phyloP scores from a whole-genome alignment of 1,140 invertebrate genomes.

The Charaxes varanes region DNA sequence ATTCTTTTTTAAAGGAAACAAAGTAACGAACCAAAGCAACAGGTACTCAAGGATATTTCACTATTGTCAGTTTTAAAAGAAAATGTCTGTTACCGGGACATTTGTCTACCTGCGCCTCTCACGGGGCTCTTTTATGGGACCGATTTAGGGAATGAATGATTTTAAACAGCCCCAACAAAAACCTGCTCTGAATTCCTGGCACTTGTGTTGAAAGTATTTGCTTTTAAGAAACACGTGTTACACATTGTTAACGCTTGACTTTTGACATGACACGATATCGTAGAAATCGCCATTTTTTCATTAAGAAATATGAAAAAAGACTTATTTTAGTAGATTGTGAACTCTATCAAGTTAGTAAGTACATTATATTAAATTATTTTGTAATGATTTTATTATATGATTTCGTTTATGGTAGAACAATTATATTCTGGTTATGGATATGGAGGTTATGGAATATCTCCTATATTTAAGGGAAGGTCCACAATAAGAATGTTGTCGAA shows the following conservation, averaged over 20 bases:
- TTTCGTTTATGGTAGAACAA: too few relatives aligned
- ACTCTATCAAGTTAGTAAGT: too few relatives aligned
- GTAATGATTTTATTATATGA: too few relatives aligned
- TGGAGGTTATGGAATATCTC: too few relatives aligned
- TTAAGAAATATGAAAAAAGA: too few relatives aligned
- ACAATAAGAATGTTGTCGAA: too few relatives aligned
- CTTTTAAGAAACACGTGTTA: conserved; percentile 13
- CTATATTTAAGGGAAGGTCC: too few relatives aligned
- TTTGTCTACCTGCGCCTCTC: conserved; percentile 51
- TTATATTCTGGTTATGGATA: too few relatives aligned
- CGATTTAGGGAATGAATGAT: conserved; percentile 55
- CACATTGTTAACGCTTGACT: conserved; percentile 7
- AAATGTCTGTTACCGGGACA: conserved; percentile 25
- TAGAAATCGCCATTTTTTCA: too few relatives aligned
- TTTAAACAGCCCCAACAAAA: conserved; percentile 44
- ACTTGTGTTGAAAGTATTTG: conserved; percentile 22
- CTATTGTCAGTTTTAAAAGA: conserved; percentile 25
- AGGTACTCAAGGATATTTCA: conserved; percentile 27
- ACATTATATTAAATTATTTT: too few relatives aligned
- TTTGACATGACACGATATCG: background rate
- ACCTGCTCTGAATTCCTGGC: conserved; percentile 43
- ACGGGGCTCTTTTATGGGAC: conserved; percentile 38
- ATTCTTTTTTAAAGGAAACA: conserved; percentile 4
- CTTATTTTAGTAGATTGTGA: too few relatives aligned
- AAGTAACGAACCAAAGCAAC: too few relatives aligned